Percentiles rank a stretch among this genome's conserved stretches.
phyloP scores from a whole-genome alignment of 2,113 vertebrate species.

The Onychorhynchus coronatus region DNA sequence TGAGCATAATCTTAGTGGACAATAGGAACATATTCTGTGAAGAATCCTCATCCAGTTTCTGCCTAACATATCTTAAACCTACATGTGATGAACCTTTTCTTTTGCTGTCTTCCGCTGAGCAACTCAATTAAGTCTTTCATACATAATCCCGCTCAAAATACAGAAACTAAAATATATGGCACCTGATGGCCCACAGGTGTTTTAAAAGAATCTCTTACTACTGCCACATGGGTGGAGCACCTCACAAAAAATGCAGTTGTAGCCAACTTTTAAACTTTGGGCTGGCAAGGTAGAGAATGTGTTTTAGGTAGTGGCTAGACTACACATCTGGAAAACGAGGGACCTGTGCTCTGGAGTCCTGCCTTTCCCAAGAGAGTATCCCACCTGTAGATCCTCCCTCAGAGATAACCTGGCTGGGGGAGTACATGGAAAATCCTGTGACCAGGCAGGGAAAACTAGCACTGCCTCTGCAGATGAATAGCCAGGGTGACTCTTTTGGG shows the following conservation, averaged over 20 bases:
- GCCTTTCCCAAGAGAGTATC: neutral
- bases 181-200: neutral
- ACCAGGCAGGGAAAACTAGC: neutral
- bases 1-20: neutral
- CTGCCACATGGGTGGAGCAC: neutral
- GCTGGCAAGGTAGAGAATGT: neutral
- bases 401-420: neutral
- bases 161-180: neutral
- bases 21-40: neutral
- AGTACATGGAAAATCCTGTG: fast-evolving
- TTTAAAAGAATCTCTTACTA: neutral
- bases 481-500: neutral
- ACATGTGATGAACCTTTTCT: neutral
- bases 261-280: neutral
- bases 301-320: neutral
- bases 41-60: neutral
- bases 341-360: neutral
- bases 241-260: neutral
- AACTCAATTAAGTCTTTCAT: neutral
- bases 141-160: neutral
- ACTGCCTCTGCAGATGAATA: neutral
- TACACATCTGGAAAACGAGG: neutral
- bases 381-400: neutral
- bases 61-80: neutral
- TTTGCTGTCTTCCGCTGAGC: neutral